These are phyloP conservation scores for Argyrosomus regius DNA, from an alignment of 2,797 vertebrate species.

Conservation along the genomic window DNA sequence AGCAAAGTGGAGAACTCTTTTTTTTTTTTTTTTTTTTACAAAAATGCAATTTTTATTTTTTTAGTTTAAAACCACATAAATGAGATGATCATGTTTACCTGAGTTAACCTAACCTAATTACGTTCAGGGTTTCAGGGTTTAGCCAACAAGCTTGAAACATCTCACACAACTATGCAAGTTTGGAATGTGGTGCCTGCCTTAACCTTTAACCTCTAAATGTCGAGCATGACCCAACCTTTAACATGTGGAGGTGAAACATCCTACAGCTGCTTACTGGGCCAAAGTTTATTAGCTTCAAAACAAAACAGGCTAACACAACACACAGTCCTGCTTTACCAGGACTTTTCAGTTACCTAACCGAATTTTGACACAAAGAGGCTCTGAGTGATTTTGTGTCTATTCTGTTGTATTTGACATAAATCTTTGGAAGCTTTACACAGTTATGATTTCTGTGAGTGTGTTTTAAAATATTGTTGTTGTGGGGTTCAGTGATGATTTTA, in stretches of 20 bases:
- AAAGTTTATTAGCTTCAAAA: constrained; percentile 68
- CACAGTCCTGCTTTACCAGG: not conserved
- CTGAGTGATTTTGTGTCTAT: not conserved
- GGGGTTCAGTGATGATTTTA: not conserved
- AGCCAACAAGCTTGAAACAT: constrained; percentile 32
- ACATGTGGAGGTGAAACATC: constrained; percentile 46
- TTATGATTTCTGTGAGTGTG: too few species aligned
- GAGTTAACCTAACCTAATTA: not conserved
- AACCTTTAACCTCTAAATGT: constrained; percentile 71
- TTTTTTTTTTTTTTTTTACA: constrained; percentile 2
- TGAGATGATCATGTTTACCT: constrained; percentile 4
- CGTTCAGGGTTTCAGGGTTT: constrained; percentile 16
- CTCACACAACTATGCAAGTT: constrained; percentile 33
- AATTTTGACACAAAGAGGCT: not conserved
- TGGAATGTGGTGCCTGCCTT: constrained; percentile 68
- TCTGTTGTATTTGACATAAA: not conserved
- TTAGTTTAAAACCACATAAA: constrained; percentile 31
- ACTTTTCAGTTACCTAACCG: not conserved
- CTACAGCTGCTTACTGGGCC: constrained; percentile 56
- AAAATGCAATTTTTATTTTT: constrained; percentile 29
- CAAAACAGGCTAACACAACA: constrained; percentile 8
- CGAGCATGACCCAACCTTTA: constrained; percentile 56
- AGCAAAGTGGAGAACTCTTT: constrained; percentile 16
- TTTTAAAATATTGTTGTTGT: too few species aligned
- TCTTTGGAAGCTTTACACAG: not conserved